A percentile compares a stretch with the other conserved stretches of the same genome.
Evolutionary conservation across 2,113 vertebrate species (phyloP).

Genomic region (Mobula hypostoma): DNA sequence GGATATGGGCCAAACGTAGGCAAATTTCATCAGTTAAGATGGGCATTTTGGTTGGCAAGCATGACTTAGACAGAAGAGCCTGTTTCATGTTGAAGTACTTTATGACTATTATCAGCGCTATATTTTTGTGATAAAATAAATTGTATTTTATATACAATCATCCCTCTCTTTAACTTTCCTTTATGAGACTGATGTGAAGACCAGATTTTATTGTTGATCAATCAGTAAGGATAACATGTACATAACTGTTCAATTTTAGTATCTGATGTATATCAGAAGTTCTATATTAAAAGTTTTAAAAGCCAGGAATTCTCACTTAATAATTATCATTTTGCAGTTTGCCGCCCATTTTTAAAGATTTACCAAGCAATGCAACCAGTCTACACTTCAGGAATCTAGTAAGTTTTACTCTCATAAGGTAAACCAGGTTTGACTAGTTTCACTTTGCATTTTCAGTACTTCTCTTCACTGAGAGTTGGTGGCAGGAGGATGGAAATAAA

Average conservation of each 20-base stretch:
- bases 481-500: no score
- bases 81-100: no score
- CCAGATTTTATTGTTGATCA: background rate
- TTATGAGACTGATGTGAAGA: background rate
- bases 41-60: no score
- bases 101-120: background rate
- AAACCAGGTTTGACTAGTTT: no score
- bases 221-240: background rate
- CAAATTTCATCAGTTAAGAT: no score
- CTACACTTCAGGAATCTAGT: conserved; percentile 91
- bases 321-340: conserved; percentile 59
- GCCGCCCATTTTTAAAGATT: conserved; percentile 80
- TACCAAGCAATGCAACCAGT: conserved; percentile 91
- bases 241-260: background rate
- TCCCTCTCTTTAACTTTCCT: background rate
- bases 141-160: background rate
- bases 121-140: background rate
- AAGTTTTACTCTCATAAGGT: conserved; percentile 52
- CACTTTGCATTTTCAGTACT: background rate
- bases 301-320: conserved; percentile 35
- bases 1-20: no score
- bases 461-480: no score
- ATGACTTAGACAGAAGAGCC: no score
- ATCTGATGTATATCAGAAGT: background rate
- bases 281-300: background rate